Percentiles rank a stretch among this genome's conserved stretches.
Evolutionary conservation across 2,888 invertebrate genomes (phyloP).

Genomic region (Trichogramma dendrolimi): DNA sequence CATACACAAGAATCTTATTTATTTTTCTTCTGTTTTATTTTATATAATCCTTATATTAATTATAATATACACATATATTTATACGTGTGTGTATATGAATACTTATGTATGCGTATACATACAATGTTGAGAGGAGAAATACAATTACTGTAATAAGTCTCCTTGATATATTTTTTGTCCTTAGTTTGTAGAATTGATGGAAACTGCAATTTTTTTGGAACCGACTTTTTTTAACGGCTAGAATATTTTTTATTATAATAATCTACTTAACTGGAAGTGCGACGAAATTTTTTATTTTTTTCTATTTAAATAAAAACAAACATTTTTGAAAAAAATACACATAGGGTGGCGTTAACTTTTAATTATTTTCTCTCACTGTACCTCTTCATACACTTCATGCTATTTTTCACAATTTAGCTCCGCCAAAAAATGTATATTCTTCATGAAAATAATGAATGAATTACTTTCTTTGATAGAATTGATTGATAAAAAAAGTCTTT

Average conservation of each 20-base stretch:
- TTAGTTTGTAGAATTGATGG: constrained; percentile 26
- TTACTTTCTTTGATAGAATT: constrained; percentile 11
- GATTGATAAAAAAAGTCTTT: constrained; percentile 3
- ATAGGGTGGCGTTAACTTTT: constrained; percentile 23
- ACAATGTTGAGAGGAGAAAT: not conserved
- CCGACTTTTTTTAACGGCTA: constrained; percentile 27
- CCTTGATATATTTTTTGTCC: constrained; percentile 24
- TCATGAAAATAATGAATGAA: constrained; percentile 1
- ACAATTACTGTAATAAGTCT: not conserved
- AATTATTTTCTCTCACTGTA: constrained; percentile 28
- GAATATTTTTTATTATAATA: constrained; percentile 29
- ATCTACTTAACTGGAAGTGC: constrained; percentile 29
- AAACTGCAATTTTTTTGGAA: constrained; percentile 12
- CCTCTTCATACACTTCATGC: constrained; percentile 12
- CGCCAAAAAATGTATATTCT: constrained; percentile 8
- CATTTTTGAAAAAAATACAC: constrained; percentile 29
- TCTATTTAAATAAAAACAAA: constrained; percentile 31
- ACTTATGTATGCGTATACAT: constrained; percentile 10
- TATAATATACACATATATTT: too few species aligned
- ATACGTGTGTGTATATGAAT: constrained; percentile 24
- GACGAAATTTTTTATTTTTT: constrained; percentile 31
- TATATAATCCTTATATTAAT: not conserved
- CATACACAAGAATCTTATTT: constrained; percentile 24
- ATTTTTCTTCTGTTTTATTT: constrained; percentile 26
- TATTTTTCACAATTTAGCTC: constrained; percentile 7